phyloP scores from a whole-genome alignment of 2,113 vertebrate genomes.

The Balaeniceps rex region DNA sequence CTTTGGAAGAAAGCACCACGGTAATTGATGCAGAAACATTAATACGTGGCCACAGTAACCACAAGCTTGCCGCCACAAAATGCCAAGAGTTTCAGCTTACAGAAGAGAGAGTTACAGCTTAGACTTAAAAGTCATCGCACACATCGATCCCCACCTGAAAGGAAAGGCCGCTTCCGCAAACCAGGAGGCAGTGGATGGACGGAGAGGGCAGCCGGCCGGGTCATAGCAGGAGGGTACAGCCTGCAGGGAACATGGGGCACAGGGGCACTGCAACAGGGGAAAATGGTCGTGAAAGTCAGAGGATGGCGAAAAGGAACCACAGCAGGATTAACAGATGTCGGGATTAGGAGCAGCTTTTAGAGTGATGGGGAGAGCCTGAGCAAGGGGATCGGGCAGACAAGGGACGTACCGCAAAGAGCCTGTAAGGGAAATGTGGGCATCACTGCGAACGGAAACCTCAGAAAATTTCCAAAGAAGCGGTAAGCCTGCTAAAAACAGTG shows the following conservation, averaged over 20 bases:
- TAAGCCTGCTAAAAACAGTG: neutral
- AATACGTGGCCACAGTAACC: neutral
- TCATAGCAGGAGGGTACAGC: too few relatives aligned
- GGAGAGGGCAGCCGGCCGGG: neutral
- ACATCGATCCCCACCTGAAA: rapidly evolving
- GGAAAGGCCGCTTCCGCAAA: neutral
- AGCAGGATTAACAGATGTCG: neutral
- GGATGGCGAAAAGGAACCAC: neutral
- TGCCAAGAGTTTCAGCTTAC: neutral
- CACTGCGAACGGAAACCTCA: rapidly evolving
- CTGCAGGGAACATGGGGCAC: neutral
- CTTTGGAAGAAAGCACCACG: neutral
- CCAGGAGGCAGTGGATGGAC: neutral
- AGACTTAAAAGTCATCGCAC: neutral
- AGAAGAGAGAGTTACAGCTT: neutral
- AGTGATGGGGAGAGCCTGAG: neutral
- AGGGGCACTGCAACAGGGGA: too few relatives aligned
- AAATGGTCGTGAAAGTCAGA: rapidly evolving
- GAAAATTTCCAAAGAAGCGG: too few relatives aligned
- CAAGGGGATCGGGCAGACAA: rapidly evolving
- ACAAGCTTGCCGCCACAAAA: neutral
- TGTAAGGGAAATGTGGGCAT: rapidly evolving
- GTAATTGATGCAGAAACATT: neutral
- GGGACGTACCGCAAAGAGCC: neutral
- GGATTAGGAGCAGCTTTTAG: neutral